Conservation (phyloP, 2,797 vertebrate species). For the Anguilla marmorata region DNA sequence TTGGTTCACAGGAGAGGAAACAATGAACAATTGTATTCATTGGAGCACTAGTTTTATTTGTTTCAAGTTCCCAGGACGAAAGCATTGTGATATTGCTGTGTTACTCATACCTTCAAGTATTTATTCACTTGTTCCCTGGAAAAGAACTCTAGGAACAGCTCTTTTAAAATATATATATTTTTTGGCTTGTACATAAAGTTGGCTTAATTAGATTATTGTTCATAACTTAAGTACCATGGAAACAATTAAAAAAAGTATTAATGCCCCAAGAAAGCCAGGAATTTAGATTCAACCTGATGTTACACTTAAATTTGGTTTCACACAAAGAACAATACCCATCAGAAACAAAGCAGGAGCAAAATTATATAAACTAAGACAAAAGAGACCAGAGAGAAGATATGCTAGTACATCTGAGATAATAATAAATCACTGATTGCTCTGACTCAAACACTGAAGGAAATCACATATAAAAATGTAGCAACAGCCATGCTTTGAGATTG, state of each 20-base stretch:
- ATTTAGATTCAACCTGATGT: background rate
- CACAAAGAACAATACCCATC: background rate
- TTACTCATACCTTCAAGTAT: slow-evolving; percentile 2
- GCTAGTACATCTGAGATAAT: background rate
- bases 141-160: background rate
- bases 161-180: background rate
- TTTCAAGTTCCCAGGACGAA: background rate
- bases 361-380: background rate
- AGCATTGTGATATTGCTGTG: background rate
- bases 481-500: background rate
- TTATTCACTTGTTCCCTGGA: background rate
- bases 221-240: background rate
- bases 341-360: background rate
- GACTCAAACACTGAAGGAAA: background rate
- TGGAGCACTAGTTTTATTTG: slow-evolving; percentile 3
- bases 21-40: slow-evolving; percentile 12
- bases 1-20: background rate
- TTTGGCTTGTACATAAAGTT: background rate
- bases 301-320: background rate
- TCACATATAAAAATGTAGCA: background rate
- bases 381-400: background rate
- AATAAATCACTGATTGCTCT: background rate
- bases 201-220: background rate
- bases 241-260: background rate
- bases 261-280: background rate